Evolutionary conservation across 2,888 invertebrate genomes (phyloP), one percentile per base, ranked within the genome.

Genomic region (Epinotia demarniana): DNA sequence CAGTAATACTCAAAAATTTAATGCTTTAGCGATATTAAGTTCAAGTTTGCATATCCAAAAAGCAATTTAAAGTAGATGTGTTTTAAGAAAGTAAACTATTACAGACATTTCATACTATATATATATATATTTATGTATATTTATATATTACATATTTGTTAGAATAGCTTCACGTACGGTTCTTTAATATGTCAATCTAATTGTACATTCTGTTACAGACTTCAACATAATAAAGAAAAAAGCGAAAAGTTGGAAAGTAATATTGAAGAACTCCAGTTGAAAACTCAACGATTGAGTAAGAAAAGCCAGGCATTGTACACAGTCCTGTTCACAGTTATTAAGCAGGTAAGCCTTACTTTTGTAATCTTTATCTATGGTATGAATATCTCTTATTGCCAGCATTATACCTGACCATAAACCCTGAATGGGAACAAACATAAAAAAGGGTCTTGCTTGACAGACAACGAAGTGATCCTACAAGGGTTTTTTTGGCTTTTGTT

Each of bases 191-290:
- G 3, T 11, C 27, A 13, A 11, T 67, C 49, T 64, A 62, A 68
- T 55, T 49, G 39, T n/a, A 18, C 12, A 46, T 75, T 53, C 64
- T 67, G 63, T 79, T 78, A 53, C 80, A 88, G 88, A 33, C 77
- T 82, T 19, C 83, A 84, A 67, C 81, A 82, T 60, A 78, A 82
- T 62, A 84, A 84, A 64, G 79, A 80, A n/a, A 84, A 83, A 67
- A 55, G 82, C 1, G 82, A 85, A 8, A 79, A 80, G 49, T 75
- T 81, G 77, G 46, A 68, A 18, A 78, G 72, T 2, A 60, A 69
- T 0, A 75, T 75, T 3, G 80, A 81, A 5, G 84, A 85, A 18
- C 23, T 80, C 1, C 77, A 70, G 3, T 81, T 80, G 9, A 84
- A 83, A 55, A 78, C 81, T 11, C 67, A 76, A 0, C 2, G 60